phyloP scores from a whole-genome alignment of 2,888 invertebrate species.

The Copidosoma aretas region DNA sequence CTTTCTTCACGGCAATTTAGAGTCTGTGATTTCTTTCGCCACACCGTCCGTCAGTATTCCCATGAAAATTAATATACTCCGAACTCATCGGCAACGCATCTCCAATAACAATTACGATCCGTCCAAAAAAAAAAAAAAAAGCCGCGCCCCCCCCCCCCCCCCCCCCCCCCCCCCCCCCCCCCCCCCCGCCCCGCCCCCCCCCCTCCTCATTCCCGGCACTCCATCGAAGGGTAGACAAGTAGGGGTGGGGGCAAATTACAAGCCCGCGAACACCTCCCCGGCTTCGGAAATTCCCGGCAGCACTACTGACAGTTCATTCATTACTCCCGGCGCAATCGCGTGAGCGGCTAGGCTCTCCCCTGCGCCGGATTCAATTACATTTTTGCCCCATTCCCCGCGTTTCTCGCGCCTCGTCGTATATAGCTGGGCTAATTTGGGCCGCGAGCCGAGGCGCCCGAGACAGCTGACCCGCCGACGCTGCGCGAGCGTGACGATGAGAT shows the following conservation, averaged over 20 bases:
- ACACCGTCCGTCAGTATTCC: too few species aligned
- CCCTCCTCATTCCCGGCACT: neutral
- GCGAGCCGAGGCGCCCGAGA: too few species aligned
- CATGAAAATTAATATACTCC: neutral
- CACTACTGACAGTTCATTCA: slow-evolving; percentile 32
- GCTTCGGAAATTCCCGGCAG: slow-evolving; percentile 6
- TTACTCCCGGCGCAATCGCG: slow-evolving; percentile 30
- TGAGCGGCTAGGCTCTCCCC: slow-evolving; percentile 5
- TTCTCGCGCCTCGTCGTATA: neutral
- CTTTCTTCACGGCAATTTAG: too few species aligned
- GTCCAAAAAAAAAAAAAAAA: too few species aligned
- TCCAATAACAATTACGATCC: neutral
- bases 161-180: neutral
- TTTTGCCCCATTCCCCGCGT: slow-evolving; percentile 7
- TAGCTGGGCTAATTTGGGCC: neutral
- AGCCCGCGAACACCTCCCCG: neutral
- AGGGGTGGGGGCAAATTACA: neutral
- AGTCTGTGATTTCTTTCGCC: too few species aligned
- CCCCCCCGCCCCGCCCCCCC: neutral
- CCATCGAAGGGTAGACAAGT: neutral
- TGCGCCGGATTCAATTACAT: slow-evolving; percentile 34
- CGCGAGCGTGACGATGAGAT: neutral
- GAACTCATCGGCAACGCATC: neutral
- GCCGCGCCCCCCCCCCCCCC: neutral
- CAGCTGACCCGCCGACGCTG: too few species aligned